phyloP scores from a whole-genome alignment of 1,140 invertebrate species.

The Bombus soroeensis region DNA sequence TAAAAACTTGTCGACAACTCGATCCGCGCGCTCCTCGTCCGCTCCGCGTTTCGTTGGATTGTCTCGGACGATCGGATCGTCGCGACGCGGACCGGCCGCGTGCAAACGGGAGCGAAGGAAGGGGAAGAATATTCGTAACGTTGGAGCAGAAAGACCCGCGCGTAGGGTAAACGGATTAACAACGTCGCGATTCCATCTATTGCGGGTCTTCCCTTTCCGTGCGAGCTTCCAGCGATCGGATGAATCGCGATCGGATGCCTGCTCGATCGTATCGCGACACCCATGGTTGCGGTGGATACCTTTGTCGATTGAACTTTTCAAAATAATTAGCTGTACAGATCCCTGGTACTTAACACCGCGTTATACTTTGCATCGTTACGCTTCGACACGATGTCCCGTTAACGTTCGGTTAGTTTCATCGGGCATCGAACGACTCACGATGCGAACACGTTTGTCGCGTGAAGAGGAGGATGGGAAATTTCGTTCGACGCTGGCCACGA shows the following conservation, averaged over 20 bases:
- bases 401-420: accelerated
- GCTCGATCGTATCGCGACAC: not conserved
- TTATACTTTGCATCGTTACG: no score
- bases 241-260: not conserved
- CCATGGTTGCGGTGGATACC: accelerated
- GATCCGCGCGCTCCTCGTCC: no score
- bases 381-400: no score
- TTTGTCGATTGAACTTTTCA: no score
- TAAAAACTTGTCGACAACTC: not conserved
- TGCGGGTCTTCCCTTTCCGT: constrained; percentile 39
- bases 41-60: not conserved
- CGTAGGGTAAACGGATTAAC: constrained; percentile 59
- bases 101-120: not conserved
- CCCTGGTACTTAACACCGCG: no score
- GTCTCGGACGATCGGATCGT: not conserved
- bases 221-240: not conserved
- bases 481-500: no score
- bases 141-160: constrained; percentile 36
- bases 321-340: no score
- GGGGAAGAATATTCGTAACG: not conserved
- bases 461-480: no score
- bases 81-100: not conserved
- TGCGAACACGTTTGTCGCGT: accelerated
- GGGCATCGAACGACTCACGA: no score
- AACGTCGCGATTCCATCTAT: constrained; percentile 57